These are phyloP conservation scores for Eristalis tenax DNA, from an alignment of 2,888 invertebrate genomes.

Conservation along the genomic window DNA sequence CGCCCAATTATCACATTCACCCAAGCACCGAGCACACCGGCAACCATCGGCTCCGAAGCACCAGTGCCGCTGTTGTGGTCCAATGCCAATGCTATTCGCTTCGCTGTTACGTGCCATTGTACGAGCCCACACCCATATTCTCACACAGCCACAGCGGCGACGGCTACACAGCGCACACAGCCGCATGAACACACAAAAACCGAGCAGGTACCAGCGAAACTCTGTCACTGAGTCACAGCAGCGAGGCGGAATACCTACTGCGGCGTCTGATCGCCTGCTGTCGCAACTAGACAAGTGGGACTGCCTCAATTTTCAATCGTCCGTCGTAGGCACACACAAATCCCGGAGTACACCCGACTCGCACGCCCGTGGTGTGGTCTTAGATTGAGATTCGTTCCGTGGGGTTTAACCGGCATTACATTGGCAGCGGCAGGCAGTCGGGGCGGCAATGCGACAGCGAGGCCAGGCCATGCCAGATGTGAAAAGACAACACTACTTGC, in stretches of 20 bases:
- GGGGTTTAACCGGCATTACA: conserved; percentile 67
- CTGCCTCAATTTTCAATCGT: conserved; percentile 75
- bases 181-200: conserved; percentile 5
- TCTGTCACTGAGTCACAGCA: too few relatives aligned
- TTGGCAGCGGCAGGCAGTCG: conserved; percentile 61
- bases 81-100: conserved; percentile 60
- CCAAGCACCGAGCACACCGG: background rate
- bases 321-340: conserved; percentile 60
- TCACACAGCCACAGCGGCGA: conserved; percentile 26
- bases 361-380: conserved; percentile 70
- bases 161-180: background rate
- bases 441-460: conserved; percentile 59
- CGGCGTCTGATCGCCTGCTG: conserved; percentile 73
- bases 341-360: conserved; percentile 37
- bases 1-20: conserved; percentile 53
- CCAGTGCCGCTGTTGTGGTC: conserved; percentile 30
- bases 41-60: background rate
- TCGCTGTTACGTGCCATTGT: conserved; percentile 13
- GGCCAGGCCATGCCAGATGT: conserved; percentile 57
- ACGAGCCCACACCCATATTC: conserved; percentile 45
- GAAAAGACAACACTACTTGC: conserved; percentile 14
- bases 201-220: background rate
- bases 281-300: conserved; percentile 75
- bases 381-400: conserved; percentile 66
- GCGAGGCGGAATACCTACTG: conserved; percentile 24